Conservation (phyloP, 2,113 vertebrate genomes). For the Puffinus mauretanicus region DNA sequence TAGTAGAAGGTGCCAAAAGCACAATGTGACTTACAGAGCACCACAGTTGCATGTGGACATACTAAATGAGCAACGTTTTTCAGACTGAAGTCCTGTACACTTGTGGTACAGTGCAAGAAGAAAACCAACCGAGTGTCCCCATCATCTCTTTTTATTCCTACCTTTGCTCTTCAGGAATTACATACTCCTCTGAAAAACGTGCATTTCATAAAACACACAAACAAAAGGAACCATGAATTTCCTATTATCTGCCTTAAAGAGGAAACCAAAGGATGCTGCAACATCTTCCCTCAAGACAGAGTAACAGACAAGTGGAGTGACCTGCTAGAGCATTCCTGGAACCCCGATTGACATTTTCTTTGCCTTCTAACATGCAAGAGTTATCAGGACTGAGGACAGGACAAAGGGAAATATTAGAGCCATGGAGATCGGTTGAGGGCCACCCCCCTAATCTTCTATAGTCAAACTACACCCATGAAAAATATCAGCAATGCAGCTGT, state of each 20-base stretch:
- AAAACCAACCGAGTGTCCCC: background rate
- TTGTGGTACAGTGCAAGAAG: background rate
- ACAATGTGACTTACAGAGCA: background rate
- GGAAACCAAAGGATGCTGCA: background rate
- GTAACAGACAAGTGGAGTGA: background rate
- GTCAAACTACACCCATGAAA: background rate
- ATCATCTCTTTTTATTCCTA: background rate
- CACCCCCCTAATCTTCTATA: background rate
- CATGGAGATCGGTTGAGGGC: constrained; percentile 47
- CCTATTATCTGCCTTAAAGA: background rate
- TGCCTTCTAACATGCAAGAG: constrained; percentile 19
- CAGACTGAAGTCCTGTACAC: background rate
- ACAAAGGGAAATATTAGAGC: constrained; percentile 62
- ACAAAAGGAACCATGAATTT: background rate
- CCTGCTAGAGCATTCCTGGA: constrained; percentile 4
- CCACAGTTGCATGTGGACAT: background rate
- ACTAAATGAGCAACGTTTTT: background rate
- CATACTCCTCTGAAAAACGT: background rate
- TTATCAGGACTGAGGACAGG: constrained; percentile 31
- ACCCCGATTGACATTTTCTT: background rate
- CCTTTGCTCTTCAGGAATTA: background rate
- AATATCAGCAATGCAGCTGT: background rate
- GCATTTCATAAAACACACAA: background rate
- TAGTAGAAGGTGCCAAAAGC: background rate
- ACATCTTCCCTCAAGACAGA: background rate